A percentile compares a stretch with the other conserved stretches of the same genome.
These are phyloP conservation scores for Lophotis ruficrista DNA, from an alignment of 2,113 vertebrate species.

Conservation along the genomic window DNA sequence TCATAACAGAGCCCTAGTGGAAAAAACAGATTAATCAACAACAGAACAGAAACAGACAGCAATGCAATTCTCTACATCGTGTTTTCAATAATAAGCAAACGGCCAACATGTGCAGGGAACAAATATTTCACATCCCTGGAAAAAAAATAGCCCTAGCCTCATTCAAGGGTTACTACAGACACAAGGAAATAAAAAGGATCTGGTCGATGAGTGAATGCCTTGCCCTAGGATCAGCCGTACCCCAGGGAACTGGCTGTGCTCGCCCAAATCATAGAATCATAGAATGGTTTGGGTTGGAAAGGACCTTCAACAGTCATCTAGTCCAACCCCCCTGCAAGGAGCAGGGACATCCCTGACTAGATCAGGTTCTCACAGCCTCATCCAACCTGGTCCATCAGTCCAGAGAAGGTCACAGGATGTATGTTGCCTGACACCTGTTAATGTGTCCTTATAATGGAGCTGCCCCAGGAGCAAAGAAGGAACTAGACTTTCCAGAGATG, in stretches of 20 bases:
- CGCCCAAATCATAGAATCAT: neutral
- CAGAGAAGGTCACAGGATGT: neutral
- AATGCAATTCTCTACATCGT: neutral
- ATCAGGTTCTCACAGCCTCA: no score
- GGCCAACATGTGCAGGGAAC: neutral
- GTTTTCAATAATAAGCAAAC: neutral
- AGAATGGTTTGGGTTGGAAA: no score
- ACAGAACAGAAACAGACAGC: slow-evolving; percentile 1
- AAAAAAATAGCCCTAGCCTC: neutral
- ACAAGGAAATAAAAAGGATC: neutral
- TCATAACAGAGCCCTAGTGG: slow-evolving; percentile 32
- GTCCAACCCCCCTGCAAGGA: no score
- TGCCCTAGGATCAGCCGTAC: neutral
- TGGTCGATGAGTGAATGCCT: accelerated
- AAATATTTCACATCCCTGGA: neutral
- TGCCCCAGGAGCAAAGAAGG: neutral
- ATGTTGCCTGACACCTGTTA: accelerated
- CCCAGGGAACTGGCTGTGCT: neutral
- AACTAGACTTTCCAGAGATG: neutral
- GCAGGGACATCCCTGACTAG: no score
- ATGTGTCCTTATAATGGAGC: neutral
- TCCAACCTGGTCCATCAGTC: neutral
- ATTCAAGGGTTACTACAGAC: neutral
- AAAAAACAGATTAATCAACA: slow-evolving; percentile 63
- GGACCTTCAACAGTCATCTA: no score